Evolutionary conservation across 2,888 invertebrate genomes (phyloP).

Genomic region (Silvanus unidentatus): DNA sequence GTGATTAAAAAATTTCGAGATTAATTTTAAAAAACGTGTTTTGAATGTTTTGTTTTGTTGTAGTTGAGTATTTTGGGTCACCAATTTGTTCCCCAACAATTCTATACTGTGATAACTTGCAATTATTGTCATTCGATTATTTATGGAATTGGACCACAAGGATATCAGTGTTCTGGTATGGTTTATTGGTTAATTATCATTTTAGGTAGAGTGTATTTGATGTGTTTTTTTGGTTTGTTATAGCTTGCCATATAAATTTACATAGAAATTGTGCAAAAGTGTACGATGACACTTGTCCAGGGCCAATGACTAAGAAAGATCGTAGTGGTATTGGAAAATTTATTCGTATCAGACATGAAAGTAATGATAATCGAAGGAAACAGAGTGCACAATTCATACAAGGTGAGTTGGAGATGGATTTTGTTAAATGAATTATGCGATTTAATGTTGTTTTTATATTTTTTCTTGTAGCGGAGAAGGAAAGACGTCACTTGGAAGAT

Average conservation of each 20-base stretch:
- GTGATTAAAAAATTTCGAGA: too few relatives aligned
- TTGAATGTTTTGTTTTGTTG: constrained; percentile 10
- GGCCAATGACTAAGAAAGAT: constrained; percentile 43
- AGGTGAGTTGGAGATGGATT: constrained; percentile 36
- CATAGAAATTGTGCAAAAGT: constrained; percentile 43
- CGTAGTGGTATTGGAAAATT: constrained; percentile 38
- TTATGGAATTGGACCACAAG: constrained; percentile 95
- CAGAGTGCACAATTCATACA: constrained; percentile 45
- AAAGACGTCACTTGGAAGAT: constrained; percentile 40
- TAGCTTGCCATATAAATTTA: constrained; percentile 44
- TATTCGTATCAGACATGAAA: constrained; percentile 39
- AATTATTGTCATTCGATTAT: constrained; percentile 89
- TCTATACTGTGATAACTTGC: constrained; percentile 86
- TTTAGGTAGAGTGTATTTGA: constrained; percentile 5
- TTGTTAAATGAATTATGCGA: too few relatives aligned
- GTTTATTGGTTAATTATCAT: constrained; percentile 3
- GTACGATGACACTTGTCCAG: constrained; percentile 45
- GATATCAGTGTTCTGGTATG: constrained; percentile 89
- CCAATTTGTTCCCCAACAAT: constrained; percentile 81
- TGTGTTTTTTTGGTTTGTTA: constrained; percentile 7
- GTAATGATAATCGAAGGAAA: constrained; percentile 43
- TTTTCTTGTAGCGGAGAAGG: constrained; percentile 37
- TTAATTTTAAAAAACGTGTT: too few relatives aligned
- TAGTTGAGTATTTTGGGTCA: constrained; percentile 81
- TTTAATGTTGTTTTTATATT: constrained; percentile 1